Percentiles rank a stretch among this genome's conserved stretches.
These are phyloP conservation scores for Pampus argenteus DNA, from an alignment of 2,797 vertebrate species.

Conservation along the genomic window DNA sequence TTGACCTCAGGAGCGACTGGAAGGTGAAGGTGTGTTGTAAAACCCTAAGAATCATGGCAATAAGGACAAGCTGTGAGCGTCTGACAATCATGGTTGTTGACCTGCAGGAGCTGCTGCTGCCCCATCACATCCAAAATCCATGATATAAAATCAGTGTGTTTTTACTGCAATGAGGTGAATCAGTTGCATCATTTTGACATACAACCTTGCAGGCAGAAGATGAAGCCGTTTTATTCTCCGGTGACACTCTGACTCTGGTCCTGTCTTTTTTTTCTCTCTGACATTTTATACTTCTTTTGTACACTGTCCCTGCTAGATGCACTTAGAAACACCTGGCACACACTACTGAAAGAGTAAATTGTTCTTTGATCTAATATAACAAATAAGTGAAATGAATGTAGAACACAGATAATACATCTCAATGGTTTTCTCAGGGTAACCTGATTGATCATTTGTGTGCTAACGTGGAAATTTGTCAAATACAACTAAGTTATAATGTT, in stretches of 20 bases:
- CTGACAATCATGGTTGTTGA: not conserved
- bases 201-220: slow-evolving; percentile 17
- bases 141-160: not conserved
- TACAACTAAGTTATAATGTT: not conserved
- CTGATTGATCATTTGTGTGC: not conserved
- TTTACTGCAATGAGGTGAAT: not conserved
- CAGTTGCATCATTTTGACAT: slow-evolving; percentile 10
- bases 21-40: not conserved
- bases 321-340: not conserved
- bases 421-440: not conserved
- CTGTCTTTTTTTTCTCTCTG: not conserved
- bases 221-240: slow-evolving; percentile 29
- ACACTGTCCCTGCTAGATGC: not conserved
- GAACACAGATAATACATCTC: not conserved
- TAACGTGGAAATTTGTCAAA: not conserved
- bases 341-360: not conserved
- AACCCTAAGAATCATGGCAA: not conserved
- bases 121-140: not conserved
- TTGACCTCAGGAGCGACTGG: not conserved
- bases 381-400: not conserved
- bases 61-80: not conserved
- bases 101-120: not conserved
- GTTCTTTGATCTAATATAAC: not conserved
- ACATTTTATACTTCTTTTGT: not conserved
- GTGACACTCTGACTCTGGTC: not conserved